A percentile compares a stretch with the other conserved stretches of the same genome.
These are phyloP conservation scores for Diuraphis noxia DNA, from an alignment of 1,140 invertebrate species.

Conservation along the genomic window DNA sequence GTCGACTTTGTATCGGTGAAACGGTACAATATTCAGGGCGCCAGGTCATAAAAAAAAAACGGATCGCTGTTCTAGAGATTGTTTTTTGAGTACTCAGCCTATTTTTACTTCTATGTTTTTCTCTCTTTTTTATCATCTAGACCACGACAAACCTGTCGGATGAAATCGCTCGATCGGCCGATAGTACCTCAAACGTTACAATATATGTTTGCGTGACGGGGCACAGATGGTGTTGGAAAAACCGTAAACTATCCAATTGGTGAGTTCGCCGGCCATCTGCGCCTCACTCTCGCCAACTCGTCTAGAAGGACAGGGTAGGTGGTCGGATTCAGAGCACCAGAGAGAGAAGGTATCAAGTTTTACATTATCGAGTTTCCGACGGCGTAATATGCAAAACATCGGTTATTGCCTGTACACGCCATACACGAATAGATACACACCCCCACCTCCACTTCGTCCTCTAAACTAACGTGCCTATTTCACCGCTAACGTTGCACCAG, in stretches of 20 bases:
- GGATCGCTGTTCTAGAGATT: not conserved
- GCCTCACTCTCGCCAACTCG: not conserved
- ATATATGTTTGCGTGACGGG: not conserved
- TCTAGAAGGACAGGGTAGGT: not conserved
- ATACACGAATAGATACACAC: too few species aligned
- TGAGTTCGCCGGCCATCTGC: not conserved
- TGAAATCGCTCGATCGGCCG: not conserved
- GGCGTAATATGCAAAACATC: slow-evolving; percentile 11
- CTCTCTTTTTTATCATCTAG: not conserved
- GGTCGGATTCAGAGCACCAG: not conserved
- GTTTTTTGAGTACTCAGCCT: not conserved
- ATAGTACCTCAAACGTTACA: not conserved
- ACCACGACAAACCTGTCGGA: not conserved
- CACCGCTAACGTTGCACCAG: not conserved
- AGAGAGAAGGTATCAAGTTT: not conserved
- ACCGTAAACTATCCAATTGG: slow-evolving; percentile 16
- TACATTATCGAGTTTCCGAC: slow-evolving; percentile 15
- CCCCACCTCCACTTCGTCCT: not conserved
- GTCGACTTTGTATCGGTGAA: not conserved
- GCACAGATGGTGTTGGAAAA: slow-evolving; percentile 1
- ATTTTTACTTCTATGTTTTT: not conserved
- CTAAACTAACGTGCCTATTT: not conserved
- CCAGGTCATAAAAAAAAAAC: too few species aligned
- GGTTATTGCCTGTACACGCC: not conserved
- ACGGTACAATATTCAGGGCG: not conserved